phyloP scores from a whole-genome alignment of 2,797 vertebrate genomes.

The Rallus crepitans region DNA sequence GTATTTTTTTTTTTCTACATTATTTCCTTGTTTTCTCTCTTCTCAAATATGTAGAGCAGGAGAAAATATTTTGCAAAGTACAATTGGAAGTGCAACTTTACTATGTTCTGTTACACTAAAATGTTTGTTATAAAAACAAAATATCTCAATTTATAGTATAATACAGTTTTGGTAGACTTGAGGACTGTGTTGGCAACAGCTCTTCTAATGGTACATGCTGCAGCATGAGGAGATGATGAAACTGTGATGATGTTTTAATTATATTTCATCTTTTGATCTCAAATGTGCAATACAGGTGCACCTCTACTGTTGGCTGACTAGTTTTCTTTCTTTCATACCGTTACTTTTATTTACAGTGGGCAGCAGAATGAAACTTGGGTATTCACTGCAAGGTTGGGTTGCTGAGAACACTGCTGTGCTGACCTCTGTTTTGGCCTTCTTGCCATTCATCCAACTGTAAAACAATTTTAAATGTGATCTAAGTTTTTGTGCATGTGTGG shows the following conservation, averaged over 20 bases:
- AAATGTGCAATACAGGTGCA: neutral
- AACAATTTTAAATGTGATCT: neutral
- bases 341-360: neutral
- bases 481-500: neutral
- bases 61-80: neutral
- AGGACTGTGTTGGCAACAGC: neutral
- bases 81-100: neutral
- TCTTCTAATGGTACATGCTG: rapidly evolving
- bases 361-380: neutral
- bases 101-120: neutral
- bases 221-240: neutral
- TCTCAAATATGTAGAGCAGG: neutral
- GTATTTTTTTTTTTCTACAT: neutral
- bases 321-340: neutral
- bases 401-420: neutral
- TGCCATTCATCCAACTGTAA: neutral
- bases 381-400: neutral
- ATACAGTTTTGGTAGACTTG: neutral
- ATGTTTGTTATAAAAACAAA: neutral
- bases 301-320: neutral
- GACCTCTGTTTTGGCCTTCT: neutral
- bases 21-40: neutral
- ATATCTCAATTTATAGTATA: neutral
- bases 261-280: neutral
- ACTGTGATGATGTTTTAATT: neutral